Evolutionary conservation across 2,113 vertebrate genomes (phyloP), one percentile per base, ranked within the genome.

Genomic region (Pogonocichla stellata): DNA sequence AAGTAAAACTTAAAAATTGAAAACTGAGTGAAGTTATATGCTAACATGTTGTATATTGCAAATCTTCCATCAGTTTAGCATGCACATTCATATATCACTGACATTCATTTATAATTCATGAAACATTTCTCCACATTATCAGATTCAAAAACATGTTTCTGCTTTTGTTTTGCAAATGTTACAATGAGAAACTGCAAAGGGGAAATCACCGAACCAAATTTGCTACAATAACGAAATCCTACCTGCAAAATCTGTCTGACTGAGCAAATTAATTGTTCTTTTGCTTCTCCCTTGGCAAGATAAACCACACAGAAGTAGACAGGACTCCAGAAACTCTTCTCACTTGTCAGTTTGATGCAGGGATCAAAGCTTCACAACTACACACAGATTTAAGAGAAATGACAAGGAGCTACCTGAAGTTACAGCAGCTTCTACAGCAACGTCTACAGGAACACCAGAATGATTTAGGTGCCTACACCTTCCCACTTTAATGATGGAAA

Each of bases 81-180:
- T 18, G 9, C 38, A 62, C 29, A 17, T 67, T 53, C 64, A 38
- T 70, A 8, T 8, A 81, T 42, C 70, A 34, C n/a, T 72, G 70
- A 45, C 12, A 1, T 31, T 72, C 45, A 33, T 34, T 43, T n/a
- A 50, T 45, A 42, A 93, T 45, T 86, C 85, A 88, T 61, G 31
- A 85, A 84, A 33, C 14, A 26, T 61, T 79, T 19, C 22, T 47
- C 42, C 31, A 42, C 20, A 7, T 86, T 51, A 88, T 57, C 47
- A 80, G 31, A 78, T 90, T 61, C 22, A 28, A 74, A 92, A 48
- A 4, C 3, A 0, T 19, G 23, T 53, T 69, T 62, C 56, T 56
- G 36, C 56, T 45, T 95, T 70, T 88, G 31, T 78, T 92, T 79
- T 69, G 24, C 51, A 92, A 92, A 66, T 22, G n/a, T 25, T 42